A percentile compares a stretch with the other conserved stretches of the same genome.
These are phyloP conservation scores for Branchipolynoe longqiensis DNA, from an alignment of 2,888 invertebrate species.

Conservation along the genomic window DNA sequence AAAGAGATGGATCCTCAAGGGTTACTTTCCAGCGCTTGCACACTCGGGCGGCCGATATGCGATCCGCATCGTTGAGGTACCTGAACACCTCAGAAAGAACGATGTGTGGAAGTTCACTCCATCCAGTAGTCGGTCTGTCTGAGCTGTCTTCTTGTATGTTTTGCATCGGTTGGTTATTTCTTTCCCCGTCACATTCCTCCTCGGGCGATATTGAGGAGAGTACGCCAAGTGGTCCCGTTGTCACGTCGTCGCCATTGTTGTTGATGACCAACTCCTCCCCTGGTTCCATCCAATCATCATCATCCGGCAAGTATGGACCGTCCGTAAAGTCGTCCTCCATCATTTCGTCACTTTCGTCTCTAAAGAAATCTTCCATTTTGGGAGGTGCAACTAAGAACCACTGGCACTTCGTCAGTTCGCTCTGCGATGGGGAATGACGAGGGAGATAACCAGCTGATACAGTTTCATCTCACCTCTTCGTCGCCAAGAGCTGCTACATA, in stretches of 20 bases:
- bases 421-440: too few species aligned
- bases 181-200: too few species aligned
- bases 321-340: neutral
- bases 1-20: slow-evolving; percentile 69
- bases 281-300: neutral
- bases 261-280: too few species aligned
- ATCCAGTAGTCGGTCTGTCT: neutral
- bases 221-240: too few species aligned
- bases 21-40: slow-evolving; percentile 72
- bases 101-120: slow-evolving; percentile 3
- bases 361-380: neutral
- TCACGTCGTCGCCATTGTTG: too few species aligned
- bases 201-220: too few species aligned
- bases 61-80: slow-evolving; percentile 68
- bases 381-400: neutral
- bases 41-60: slow-evolving; percentile 67
- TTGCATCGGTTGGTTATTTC: too few species aligned
- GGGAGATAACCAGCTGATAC: too few species aligned
- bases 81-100: slow-evolving; percentile 69
- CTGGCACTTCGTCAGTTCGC: neutral
- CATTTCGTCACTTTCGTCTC: neutral
- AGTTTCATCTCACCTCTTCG: neutral
- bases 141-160: neutral
- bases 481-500: neutral
- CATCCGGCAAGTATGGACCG: neutral